Base-by-base conservation (phyloP, 1,140 invertebrate species). In the Condylostylus longicornis region DNA sequence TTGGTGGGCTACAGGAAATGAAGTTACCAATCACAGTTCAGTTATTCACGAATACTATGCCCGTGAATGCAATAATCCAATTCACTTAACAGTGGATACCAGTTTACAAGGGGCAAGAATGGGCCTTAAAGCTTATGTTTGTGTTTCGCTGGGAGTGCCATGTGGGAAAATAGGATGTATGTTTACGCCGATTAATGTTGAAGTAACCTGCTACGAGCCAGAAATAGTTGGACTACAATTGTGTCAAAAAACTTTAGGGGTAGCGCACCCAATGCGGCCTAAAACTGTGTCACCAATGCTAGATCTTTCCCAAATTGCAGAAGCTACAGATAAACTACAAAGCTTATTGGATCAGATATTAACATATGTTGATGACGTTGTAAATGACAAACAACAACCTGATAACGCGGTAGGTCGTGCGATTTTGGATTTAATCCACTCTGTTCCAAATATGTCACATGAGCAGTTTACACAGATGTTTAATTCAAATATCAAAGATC, bases 31-130 rank as follows among this genome's bases (percentile, higher is more conserved):
- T 53, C 90, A 96, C 65, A 95, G 90, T 9, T 88, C 89, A 1
- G 80, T 95, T 18, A 96, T 98, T 55, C 91, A 98, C 51, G 91
- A 97, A 53, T 98, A 96, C 65, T 98, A 94, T 59, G 75, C 87
- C 1, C 71, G 88, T 39, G 88, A 94, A 64, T 90, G 87, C 50
- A 80, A 79, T 40, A 89, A 86, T 63, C 91, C 93, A 5, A 77
- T 98, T 32, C 91, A 97, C 62, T 66, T 97, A 27, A 94, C 90
- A 13, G 74, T 97, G 17, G 91, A 97, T 58, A 94, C 91, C 3
- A 84, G 82, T 9, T 65, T 95, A 51, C 75, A 64, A 57, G 64
- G 81, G 62, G 62, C 73, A 2, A 75, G 80, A 44, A 90, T 96
- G 80, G 82, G 77, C 3, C 75, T 95, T 32, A 85, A 87, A 46